phyloP scores from a whole-genome alignment of 1,140 invertebrate genomes.

The Drusus annulatus region DNA sequence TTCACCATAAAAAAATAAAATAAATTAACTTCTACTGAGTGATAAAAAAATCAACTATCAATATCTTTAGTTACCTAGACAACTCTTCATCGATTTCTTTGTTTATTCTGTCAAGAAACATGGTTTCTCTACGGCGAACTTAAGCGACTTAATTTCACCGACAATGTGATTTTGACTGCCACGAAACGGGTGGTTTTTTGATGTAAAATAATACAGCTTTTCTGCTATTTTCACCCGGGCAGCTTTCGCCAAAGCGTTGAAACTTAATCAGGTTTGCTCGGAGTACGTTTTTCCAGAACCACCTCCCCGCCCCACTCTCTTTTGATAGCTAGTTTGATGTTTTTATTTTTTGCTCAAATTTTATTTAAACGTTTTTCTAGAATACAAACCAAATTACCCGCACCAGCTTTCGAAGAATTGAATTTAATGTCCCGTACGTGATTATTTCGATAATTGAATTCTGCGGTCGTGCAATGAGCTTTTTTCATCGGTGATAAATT shows the following conservation, averaged over 20 bases:
- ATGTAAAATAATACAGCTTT: not conserved
- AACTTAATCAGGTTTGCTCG: conserved; percentile 14
- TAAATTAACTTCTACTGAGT: too few species aligned
- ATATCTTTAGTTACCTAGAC: too few species aligned
- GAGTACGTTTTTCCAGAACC: not conserved
- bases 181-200: conserved; percentile 23
- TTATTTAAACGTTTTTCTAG: not conserved
- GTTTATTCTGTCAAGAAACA: not conserved
- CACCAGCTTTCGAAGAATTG: not conserved
- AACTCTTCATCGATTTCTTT: too few species aligned
- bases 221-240: not conserved
- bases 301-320: not conserved
- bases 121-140: not conserved
- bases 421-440: not conserved
- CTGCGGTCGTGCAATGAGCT: not conserved
- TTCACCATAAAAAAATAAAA: too few species aligned
- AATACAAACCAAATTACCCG: not conserved
- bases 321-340: conserved; percentile 10
- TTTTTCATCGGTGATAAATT: too few species aligned
- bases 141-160: conserved; percentile 31
- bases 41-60: too few species aligned
- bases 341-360: not conserved
- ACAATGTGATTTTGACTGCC: conserved; percentile 25
- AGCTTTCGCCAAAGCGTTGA: not conserved
- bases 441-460: not conserved